Percentiles rank a stretch among this genome's conserved stretches.
Evolutionary conservation across 1,140 invertebrate genomes (phyloP).

Genomic region (Lordiphosa clarofinis): DNA sequence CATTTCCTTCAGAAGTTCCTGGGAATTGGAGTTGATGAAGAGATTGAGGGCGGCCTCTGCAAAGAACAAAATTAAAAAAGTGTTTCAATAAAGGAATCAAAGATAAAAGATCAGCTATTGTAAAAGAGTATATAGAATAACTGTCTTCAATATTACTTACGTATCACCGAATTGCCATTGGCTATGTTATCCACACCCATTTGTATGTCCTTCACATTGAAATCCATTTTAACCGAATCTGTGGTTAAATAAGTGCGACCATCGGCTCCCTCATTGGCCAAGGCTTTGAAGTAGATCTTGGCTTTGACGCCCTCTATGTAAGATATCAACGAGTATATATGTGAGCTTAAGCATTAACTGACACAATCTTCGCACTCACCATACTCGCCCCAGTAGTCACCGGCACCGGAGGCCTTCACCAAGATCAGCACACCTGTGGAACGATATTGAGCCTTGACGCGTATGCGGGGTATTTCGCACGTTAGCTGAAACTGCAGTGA

Average conservation of each 20-base stretch:
- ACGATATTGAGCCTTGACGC: conserved; percentile 86
- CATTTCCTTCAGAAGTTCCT: conserved; percentile 91
- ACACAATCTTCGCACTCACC: conserved; percentile 80
- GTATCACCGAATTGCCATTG: conserved; percentile 87
- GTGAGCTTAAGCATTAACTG: neutral
- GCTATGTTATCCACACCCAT: conserved; percentile 91
- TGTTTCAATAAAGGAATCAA: no score
- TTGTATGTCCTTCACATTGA: conserved; percentile 87
- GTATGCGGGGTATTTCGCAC: conserved; percentile 88
- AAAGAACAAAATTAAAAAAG: conserved; percentile 8
- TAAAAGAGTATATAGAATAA: no score
- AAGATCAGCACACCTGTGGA: conserved; percentile 89
- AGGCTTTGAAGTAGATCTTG: conserved; percentile 89
- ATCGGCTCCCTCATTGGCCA: conserved; percentile 81
- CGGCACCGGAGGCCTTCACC: conserved; percentile 88
- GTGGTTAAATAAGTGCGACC: conserved; percentile 84
- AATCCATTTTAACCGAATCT: conserved; percentile 89
- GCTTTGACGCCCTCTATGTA: conserved; percentile 88
- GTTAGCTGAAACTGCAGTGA: conserved; percentile 89
- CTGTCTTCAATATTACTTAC: conserved; percentile 81
- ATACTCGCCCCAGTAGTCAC: conserved; percentile 93
- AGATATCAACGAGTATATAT: conserved; percentile 1
- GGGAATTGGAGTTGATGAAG: conserved; percentile 92
- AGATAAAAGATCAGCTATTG: no score
- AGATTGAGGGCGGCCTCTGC: conserved; percentile 89